Conservation (phyloP, 2,113 vertebrate species). For the Psettodes erumei region DNA sequence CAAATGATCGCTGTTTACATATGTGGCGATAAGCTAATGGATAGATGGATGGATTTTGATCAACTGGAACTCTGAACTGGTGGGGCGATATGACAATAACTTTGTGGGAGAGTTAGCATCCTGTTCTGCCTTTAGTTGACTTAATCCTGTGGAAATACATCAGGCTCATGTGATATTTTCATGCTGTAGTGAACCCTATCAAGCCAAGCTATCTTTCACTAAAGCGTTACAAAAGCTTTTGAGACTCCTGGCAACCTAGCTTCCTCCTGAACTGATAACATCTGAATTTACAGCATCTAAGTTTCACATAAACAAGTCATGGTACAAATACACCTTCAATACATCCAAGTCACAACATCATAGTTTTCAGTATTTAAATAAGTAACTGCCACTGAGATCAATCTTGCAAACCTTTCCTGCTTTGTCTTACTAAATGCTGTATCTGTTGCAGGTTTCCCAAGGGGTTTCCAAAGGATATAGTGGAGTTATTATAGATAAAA, state of each 20-base stretch:
- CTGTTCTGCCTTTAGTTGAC: not conserved
- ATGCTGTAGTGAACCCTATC: constrained; percentile 11
- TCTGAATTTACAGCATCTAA: not conserved
- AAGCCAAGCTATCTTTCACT: constrained; percentile 45
- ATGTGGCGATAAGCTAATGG: too few species aligned
- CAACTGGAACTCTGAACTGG: too few species aligned
- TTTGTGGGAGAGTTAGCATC: not conserved
- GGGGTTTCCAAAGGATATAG: not conserved
- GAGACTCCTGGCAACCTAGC: not conserved
- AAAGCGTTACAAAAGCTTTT: not conserved
- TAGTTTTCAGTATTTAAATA: not conserved
- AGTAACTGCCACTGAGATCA: not conserved
- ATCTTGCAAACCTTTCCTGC: not conserved
- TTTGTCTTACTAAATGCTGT: too few species aligned
- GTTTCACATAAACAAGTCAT: not conserved
- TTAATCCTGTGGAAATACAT: constrained; percentile 12
- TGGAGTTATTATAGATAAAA: too few species aligned
- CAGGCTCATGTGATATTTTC: not conserved
- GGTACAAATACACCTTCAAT: not conserved
- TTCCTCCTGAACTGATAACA: not conserved
- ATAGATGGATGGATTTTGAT: not conserved
- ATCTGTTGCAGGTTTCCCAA: not conserved
- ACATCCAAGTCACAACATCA: not conserved
- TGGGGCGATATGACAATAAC: not conserved
- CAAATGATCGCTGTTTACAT: too few species aligned